Evolutionary conservation across 1,140 invertebrate species (phyloP), one percentile per base, ranked within the genome.

Genomic region (Belonocnema kinseyi): DNA sequence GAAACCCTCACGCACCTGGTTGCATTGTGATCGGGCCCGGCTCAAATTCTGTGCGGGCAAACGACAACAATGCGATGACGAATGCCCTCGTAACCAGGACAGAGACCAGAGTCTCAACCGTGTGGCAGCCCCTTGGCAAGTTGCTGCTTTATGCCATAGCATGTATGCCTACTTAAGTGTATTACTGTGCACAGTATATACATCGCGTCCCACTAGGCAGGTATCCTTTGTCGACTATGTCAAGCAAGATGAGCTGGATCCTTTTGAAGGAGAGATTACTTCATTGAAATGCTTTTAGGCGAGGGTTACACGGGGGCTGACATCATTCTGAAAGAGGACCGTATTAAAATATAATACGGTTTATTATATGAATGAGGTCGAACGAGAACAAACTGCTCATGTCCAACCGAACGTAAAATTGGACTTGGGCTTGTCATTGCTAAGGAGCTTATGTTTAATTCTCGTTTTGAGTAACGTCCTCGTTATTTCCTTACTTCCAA

Each of bases 31-130:
- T 66, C 14, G 26, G 61, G 13, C 33, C 61, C 40, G 61, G 61
- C 40, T 66, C 21, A 66, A 66, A 66, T 66, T 26, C 40, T 40
- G 61, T 66, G 61, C 61, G 61, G 85, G 77, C 83, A 79, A 84
- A 86, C 81, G 82, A 81, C 82, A 86, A 86, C 83, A 86, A 86
- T 86, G 77, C 82, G 66, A 84, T 78, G 79, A 83, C 85, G 82
- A 86, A 86, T 86, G 79, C 78, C 78, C 61, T 14, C 75, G 40
- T 80, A 86, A 86, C 85, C 85, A 86, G 85, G 21, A 26, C 21
- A 26, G 21, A 3, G 21, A 26, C n/a, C 10, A 71, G 33, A 16
- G 21, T 2, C 21, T 26, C 21, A 16, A 40, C 19, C 12, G 26
- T n/a, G 46, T 72, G 81, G 76, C 78, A 81, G 84, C 78, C 80